Percentiles rank a stretch among this genome's conserved stretches.
These are phyloP conservation scores for Eidolon dupreanum DNA, from an alignment of 2,797 vertebrate species.

Conservation along the genomic window DNA sequence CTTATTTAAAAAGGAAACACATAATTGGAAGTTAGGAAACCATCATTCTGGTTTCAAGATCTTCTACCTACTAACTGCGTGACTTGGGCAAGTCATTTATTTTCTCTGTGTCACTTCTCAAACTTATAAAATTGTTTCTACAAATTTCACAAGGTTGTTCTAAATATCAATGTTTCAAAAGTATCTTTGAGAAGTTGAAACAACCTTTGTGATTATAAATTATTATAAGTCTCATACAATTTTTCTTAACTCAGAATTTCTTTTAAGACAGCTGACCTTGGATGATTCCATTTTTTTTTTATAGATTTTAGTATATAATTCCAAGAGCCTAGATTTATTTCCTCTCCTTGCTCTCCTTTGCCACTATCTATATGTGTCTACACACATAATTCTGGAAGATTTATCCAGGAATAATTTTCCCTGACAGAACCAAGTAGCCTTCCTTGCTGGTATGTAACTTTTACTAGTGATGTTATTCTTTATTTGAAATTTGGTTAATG, in stretches of 20 bases:
- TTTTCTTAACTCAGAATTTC: conserved; percentile 23
- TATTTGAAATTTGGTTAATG: neutral
- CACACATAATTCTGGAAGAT: neutral
- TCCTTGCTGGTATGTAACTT: neutral
- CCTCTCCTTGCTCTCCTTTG: neutral
- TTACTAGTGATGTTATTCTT: neutral
- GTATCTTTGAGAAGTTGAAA: neutral
- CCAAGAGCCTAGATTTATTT: neutral
- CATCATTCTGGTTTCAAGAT: neutral
- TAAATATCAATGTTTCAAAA: neutral
- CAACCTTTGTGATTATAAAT: neutral
- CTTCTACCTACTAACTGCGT: neutral
- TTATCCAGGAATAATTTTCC: neutral
- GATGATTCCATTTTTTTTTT: neutral
- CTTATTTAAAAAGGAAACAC: neutral
- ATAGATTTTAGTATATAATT: neutral
- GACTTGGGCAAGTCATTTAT: neutral
- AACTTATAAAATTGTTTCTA: neutral
- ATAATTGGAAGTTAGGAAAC: neutral
- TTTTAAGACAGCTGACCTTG: neutral
- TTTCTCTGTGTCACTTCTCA: conserved; percentile 36
- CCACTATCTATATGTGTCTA: neutral
- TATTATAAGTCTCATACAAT: neutral
- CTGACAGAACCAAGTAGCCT: neutral
- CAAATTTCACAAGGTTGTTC: neutral